Base-by-base conservation (phyloP, 2,113 vertebrate genomes). In the Porphyrio hochstetteri region DNA sequence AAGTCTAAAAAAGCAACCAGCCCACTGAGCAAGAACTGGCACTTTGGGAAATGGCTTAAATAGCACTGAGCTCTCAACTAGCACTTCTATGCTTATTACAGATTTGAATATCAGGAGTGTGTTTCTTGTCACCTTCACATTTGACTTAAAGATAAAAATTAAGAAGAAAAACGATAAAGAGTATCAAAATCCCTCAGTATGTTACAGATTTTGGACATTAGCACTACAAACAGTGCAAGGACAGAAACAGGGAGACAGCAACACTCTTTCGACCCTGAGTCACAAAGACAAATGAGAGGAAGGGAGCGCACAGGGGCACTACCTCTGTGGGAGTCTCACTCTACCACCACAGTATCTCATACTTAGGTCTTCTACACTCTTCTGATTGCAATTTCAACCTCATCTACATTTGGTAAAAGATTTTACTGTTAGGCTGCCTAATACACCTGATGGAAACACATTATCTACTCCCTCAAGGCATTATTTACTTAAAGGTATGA, bases 1-100 rank as follows among this genome's bases (percentile, higher is more conserved):
- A 96, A 75, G 90, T 92, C 96, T 96, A 86, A 97, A 98, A 98
- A 97, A 87, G 95, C 85, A 96, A 97, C 82, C 94, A 97, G 89
- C 71, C 94, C 95, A 96, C 96, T 96, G 97, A 96, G 96, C 86
- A 90, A 96, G 96, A 96, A 96, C 82, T 96, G 96, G 77, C 93
- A 96, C 92, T 96, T 93, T 92, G 90, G 90, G 86, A 96, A 97
- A 97, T 81, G 91, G 95, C 91, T 97, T 93, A 97, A 97, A 97
- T 95, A 96, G 92, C 77, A 89, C 55, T 63, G 84, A 95, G 96
- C 86, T 82, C 75, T 91, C 90, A 96, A 64, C 68, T 53, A 76
- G 20, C 61, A 71, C 76, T 78, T 93, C 40, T 67, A 55, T 78
- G 44, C n/a, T 70, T 68, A 64, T 83, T 82, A 69, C 70, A 85